Base-by-base conservation (phyloP, 2,797 vertebrate species). In the Microctenopoma stevenorrisi region DNA sequence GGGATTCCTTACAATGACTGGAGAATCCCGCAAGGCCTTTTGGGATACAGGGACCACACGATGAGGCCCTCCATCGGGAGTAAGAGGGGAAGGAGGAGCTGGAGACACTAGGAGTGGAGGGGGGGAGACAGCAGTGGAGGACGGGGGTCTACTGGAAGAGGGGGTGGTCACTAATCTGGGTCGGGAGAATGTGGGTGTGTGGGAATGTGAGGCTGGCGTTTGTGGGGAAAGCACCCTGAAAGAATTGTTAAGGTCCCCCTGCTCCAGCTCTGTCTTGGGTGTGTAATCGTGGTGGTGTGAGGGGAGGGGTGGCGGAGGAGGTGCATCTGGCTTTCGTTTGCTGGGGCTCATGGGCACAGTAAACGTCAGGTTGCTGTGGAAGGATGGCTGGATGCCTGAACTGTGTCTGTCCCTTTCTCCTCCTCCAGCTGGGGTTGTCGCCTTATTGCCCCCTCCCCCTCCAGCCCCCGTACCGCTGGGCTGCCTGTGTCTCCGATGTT, bases 271-370 rank as follows among this genome's bases (percentile, higher is more conserved):
- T n/a, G 85, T 88, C 86, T 94, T 94, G 67, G 86, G 91, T 60
- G 95, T 95, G 84, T 96, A 95, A n/a, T 94, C 93, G 25, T 95
- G 96, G 81, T 96, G 94, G 33, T 94, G 89, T 4, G 91, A 88
- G 0, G 93, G 88, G 22, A 93, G 92, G 25, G 88, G 91, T 2
- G 93, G 89, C 2, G 91, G 94, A 22, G 91, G 92, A 53, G 92
- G 90, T 4, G 92, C 90, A 11, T 97, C 96, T 0, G 94, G 81
- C 83, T 95, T 96, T 78, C 96, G 89, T 73, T 96, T 96, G 84
- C 94, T 95, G 12, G 96, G 96, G 84, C 96, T 97, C 92, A 97
- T 95, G 77, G 96, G 96, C 42, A 98, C 96, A 1, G 95, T 96
- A 89, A 97, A 97, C 33, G 94, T 96, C 46, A 97, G 91, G 88